These are phyloP conservation scores for Lepisosteus oculatus DNA, from an alignment of 2,113 vertebrate genomes.

Conservation along the genomic window DNA sequence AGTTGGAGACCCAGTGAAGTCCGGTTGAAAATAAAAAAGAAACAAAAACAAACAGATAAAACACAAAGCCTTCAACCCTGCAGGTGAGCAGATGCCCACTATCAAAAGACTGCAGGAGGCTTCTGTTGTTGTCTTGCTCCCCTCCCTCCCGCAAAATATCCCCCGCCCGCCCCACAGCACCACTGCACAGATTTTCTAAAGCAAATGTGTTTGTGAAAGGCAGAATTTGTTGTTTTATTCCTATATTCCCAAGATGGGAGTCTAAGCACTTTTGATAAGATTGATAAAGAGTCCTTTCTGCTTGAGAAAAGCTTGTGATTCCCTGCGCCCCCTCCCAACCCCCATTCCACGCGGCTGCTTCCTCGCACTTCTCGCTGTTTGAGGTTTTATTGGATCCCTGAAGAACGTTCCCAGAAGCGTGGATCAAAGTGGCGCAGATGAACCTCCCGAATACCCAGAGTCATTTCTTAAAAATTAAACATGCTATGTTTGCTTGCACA, in stretches of 20 bases:
- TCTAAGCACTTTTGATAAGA: constrained; percentile 37
- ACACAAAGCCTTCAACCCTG: neutral
- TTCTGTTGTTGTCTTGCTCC: no score
- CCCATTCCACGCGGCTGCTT: neutral
- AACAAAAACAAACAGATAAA: neutral
- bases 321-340: constrained; percentile 39
- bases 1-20: neutral
- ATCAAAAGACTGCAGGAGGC: neutral
- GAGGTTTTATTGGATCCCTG: constrained; percentile 41
- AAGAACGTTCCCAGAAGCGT: constrained; percentile 42
- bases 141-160: neutral
- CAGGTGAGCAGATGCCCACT: neutral
- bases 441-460: constrained; percentile 45
- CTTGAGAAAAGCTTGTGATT: constrained; percentile 41
- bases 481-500: constrained; percentile 61
- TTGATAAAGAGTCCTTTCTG: constrained; percentile 46
- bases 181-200: constrained; percentile 7
- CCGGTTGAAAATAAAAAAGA: constrained; percentile 12
- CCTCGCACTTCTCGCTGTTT: constrained; percentile 22
- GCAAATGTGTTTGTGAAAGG: constrained; percentile 20
- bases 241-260: constrained; percentile 38
- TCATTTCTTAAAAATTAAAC: constrained; percentile 56
- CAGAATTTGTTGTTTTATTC: constrained; percentile 31
- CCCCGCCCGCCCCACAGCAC: neutral
- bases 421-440: constrained; percentile 43